Evolutionary conservation across 2,113 vertebrate species (phyloP).

Genomic region (Aepyceros melampus): DNA sequence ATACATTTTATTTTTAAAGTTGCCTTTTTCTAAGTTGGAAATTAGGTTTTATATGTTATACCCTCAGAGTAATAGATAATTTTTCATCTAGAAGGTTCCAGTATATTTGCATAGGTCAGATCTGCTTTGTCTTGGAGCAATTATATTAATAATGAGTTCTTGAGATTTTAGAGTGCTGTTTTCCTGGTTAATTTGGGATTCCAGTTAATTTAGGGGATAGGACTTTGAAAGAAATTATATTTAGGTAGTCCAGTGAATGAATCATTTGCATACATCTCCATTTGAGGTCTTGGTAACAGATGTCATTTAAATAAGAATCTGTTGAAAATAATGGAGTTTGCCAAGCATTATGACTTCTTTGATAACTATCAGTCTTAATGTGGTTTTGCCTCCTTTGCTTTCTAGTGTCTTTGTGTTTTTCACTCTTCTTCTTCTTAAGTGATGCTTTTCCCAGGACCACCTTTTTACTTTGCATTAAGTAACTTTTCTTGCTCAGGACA

Average conservation of each 20-base stretch:
- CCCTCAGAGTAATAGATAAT: not conserved
- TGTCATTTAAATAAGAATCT: not conserved
- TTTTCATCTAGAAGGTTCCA: not conserved
- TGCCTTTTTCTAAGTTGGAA: not conserved
- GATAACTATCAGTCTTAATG: not conserved
- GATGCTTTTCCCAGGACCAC: constrained; percentile 20
- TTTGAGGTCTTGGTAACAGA: not conserved
- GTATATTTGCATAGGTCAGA: not conserved
- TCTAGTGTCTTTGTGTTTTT: not conserved
- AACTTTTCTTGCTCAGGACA: constrained; percentile 30
- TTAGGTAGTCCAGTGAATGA: not conserved
- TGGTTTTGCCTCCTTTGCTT: not conserved
- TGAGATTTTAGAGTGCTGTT: not conserved
- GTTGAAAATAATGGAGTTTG: not conserved
- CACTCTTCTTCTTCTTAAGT: not conserved
- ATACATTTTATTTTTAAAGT: not conserved
- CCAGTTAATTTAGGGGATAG: not conserved
- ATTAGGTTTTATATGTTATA: not conserved
- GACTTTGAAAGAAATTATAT: not conserved
- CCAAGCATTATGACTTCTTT: not conserved
- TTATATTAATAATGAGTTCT: not conserved
- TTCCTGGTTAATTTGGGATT: not conserved
- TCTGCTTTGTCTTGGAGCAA: not conserved
- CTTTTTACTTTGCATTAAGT: constrained; percentile 5
- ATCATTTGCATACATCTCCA: not conserved